Base-by-base conservation (phyloP, 1,140 invertebrate genomes). In the Steinernema feltiae region DNA sequence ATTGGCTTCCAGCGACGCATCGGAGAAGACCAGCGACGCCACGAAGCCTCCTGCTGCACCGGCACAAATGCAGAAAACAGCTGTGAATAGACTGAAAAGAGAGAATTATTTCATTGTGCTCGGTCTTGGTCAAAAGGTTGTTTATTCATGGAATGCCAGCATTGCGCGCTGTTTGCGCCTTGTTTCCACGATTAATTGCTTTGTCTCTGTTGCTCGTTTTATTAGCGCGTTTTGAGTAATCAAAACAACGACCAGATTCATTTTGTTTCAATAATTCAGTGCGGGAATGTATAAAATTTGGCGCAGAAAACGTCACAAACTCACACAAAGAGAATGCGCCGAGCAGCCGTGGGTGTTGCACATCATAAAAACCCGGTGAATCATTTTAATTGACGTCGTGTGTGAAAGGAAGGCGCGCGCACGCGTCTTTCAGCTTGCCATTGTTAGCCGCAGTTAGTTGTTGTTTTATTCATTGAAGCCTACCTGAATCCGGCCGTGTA, bases 401-500 rank as follows among this genome's bases (percentile, higher is more conserved):
- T n/a, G 35, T 41, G 18, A 41, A 7, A 41, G 18, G 18, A 41
- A 7, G 35, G 35, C 35, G 18, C 35, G 35, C 35, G 35, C 7
- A 7, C 18, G 35, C 35, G 35, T 41, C 7, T 41, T 41, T 41
- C 7, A 7, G 35, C 35, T 7, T 18, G 35, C 7, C 35, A 7
- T 41, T 18, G 35, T 41, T 7, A 18, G 35, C 35, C 7, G 35
- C 35, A 41, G 35, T 41, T 18, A 41, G 7, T 41, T 18, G 18
- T 7, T 41, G 7, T 7, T 7, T 41, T 18, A 41, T 48, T 48
- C 48, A 48, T 2, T 1, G 0, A 18, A 7, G 35, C 53, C 3
- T 69, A 74, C 72, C 72, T 46, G 17, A 75, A 75, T 31, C 48
- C 74, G 48, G 35, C 74, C 32, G 69, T 69, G 46, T 75, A 75